A percentile compares a stretch with the other conserved stretches of the same genome.
phyloP scores from a whole-genome alignment of 2,113 vertebrate species.

The Nematolebias whitei region DNA sequence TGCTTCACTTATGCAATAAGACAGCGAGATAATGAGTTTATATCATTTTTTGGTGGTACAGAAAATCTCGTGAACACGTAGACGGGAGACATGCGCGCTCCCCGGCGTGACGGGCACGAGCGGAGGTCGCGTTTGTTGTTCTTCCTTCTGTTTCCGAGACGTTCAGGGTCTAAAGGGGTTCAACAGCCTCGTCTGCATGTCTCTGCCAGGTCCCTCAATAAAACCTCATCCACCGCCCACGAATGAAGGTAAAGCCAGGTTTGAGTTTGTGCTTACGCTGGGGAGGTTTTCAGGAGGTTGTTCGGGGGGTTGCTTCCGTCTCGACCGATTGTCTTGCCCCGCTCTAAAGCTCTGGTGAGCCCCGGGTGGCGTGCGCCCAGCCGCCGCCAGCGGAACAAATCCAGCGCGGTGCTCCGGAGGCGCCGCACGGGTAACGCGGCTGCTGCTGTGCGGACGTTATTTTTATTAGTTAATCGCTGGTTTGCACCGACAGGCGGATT shows the following conservation, averaged over 20 bases:
- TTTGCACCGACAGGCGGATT: fast-evolving
- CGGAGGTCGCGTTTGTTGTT: constrained; percentile 80
- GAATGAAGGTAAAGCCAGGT: constrained; percentile 78
- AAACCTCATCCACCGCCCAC: constrained; percentile 61
- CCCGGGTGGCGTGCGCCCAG: constrained; percentile 21
- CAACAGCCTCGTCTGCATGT: constrained; percentile 72
- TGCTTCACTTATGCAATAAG: no score
- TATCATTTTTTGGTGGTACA: background rate
- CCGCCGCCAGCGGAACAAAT: constrained; percentile 47
- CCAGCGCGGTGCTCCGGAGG: constrained; percentile 37
- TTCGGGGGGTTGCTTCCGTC: background rate
- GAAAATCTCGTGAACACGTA: background rate
- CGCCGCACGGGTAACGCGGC: background rate
- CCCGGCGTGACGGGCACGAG: constrained; percentile 22
- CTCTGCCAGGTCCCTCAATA: constrained; percentile 48
- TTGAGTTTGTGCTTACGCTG: background rate
- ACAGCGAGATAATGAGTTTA: no score
- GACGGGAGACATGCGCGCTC: background rate
- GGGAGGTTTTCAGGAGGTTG: no score
- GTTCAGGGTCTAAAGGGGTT: constrained; percentile 65
- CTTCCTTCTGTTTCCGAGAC: constrained; percentile 73
- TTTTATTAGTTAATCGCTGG: fast-evolving
- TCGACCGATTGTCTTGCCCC: background rate
- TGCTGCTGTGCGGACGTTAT: fast-evolving
- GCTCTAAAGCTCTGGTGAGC: constrained; percentile 5